Evolutionary conservation across 2,113 vertebrate genomes (phyloP).

Genomic region (Bufo bufo): DNA sequence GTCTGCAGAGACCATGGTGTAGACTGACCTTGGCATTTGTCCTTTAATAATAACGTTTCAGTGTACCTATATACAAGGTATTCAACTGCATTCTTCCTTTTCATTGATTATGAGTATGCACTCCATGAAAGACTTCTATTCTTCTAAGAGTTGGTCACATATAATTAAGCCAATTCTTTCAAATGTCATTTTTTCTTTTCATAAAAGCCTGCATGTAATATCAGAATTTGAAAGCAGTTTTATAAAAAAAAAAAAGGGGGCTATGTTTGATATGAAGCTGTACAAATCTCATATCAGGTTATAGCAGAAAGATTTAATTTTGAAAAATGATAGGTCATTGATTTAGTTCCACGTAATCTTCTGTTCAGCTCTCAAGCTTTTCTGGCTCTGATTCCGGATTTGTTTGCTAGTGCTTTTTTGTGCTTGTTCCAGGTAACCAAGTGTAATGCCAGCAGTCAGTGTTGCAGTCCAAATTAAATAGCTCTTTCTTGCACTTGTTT

Average conservation of each 20-base stretch:
- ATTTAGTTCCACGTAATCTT: neutral
- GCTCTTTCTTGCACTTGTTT: neutral
- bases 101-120: neutral
- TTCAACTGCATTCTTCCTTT: neutral
- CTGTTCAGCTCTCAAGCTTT: neutral
- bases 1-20: neutral
- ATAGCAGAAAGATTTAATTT: neutral
- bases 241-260: too few species aligned
- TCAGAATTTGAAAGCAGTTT: neutral
- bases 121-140: neutral
- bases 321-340: neutral
- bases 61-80: neutral
- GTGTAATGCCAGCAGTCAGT: neutral
- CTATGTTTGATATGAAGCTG: neutral
- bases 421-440: constrained; percentile 25
- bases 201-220: neutral
- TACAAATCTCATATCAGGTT: neutral
- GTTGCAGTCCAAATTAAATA: constrained; percentile 27
- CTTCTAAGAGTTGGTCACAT: neutral
- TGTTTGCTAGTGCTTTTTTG: constrained; percentile 14
- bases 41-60: neutral
- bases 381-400: neutral
- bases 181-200: neutral
- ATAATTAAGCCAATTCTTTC: neutral
- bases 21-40: constrained; percentile 37